Base-by-base conservation (phyloP, 2,888 invertebrate genomes). In the Noctuana brunneofusca region DNA sequence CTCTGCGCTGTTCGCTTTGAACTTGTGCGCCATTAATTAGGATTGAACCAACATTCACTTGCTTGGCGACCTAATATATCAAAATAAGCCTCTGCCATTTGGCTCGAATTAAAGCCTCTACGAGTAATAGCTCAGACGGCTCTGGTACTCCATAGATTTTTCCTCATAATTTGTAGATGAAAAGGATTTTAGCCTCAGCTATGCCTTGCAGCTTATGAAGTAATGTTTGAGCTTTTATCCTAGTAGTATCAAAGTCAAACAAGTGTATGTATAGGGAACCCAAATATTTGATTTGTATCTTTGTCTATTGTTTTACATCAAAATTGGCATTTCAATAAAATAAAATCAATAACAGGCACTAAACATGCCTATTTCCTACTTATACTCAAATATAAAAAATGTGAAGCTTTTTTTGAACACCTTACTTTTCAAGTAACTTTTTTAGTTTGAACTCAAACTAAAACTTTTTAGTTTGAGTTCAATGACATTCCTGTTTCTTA, bases 211-310 rank as follows among this genome's bases (percentile, higher is more conserved):
- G 22, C 24, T 46, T 20, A 20, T 11, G n/a, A 46, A 46, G 20
- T 46, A 46, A 46, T 41, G 16, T 41, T 20, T 46, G 20, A 20
- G 20, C 20, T 16, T 18, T 18, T 43, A 18, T 43, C 11, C n/a
- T n/a, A n/a, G n/a, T n/a, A n/a, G n/a, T n/a, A 6, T 41, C 11
- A 32, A 32, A 32, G 12, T 11, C 2, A 32, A 32, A 32, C 9
- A 3, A 11, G 32, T 8, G 1, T 11, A 5, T 32, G 32, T 32
- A 8, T 8, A 32, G 32, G 32, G 9, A 32, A 32, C 3, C 3
- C 32, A 32, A 32, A 32, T 32, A 8, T 32, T 12, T 32, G 3
- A 66, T 67, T 67, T 67, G 64, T 69, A 66, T 66, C 63, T 65
- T 60, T 58, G 46, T 63, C n/a, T n/a, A n/a, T n/a, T n/a, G n/a